These are phyloP conservation scores for Piezodorus guildinii DNA, from an alignment of 1,140 invertebrate species.

Conservation along the genomic window DNA sequence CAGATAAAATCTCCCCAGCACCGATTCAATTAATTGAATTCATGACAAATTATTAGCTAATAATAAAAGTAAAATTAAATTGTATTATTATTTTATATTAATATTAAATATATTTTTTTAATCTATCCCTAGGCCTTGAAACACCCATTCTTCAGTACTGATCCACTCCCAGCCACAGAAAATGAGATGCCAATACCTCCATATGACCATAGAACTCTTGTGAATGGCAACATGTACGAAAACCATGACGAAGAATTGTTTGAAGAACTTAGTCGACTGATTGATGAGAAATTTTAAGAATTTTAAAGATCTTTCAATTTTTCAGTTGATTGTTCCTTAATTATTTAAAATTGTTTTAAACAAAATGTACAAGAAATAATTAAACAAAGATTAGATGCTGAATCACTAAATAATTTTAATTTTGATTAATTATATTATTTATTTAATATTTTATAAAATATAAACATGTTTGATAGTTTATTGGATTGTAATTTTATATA, in stretches of 20 bases:
- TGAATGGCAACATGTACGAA: neutral
- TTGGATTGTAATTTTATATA: no score
- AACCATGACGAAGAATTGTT: constrained; percentile 5
- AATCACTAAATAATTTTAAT: neutral
- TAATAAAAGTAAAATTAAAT: neutral
- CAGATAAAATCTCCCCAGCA: no score
- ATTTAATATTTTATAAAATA: no score
- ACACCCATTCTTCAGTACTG: constrained; percentile 29
- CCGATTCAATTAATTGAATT: no score
- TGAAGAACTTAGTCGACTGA: constrained; percentile 7
- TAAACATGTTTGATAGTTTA: no score
- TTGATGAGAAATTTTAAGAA: constrained; percentile 6
- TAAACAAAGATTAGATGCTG: neutral
- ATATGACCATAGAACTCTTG: constrained; percentile 25
- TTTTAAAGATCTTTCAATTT: neutral
- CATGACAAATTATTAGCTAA: neutral
- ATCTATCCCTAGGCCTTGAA: constrained; percentile 25
- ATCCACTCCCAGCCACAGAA: constrained; percentile 26
- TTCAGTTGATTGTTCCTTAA: neutral
- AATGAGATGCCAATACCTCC: constrained; percentile 27
- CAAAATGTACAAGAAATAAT: neutral
- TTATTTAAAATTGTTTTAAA: neutral
- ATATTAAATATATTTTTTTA: neutral
- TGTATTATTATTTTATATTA: constrained; percentile 7
- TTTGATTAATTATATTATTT: neutral